Percentiles rank a stretch among this genome's conserved stretches.
These are phyloP conservation scores for Stylophora pistillata DNA, from an alignment of 64 coral and sea anemone species.

Conservation along the genomic window DNA sequence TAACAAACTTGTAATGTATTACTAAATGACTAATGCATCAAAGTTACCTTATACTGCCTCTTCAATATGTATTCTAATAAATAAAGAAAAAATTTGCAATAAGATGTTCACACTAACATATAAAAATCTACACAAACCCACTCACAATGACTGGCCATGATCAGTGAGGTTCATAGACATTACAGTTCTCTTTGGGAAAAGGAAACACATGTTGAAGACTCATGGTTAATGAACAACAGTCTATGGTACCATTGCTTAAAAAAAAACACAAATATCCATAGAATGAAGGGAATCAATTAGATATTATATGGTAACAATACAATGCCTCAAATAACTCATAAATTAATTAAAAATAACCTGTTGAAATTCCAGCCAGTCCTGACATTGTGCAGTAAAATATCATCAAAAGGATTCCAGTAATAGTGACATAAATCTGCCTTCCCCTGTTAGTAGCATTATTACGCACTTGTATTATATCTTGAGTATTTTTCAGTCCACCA, in stretches of 20 bases:
- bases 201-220: too few relatives aligned
- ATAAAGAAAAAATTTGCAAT: background rate
- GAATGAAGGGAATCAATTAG: too few relatives aligned
- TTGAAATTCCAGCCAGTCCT: constrained; percentile 83
- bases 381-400: constrained; percentile 86
- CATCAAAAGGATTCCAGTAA: constrained; percentile 68
- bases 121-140: too few relatives aligned
- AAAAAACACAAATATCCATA: too few relatives aligned
- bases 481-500: constrained; percentile 36
- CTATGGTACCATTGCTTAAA: too few relatives aligned
- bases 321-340: too few relatives aligned
- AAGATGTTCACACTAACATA: too few relatives aligned
- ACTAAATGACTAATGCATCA: background rate
- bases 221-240: too few relatives aligned
- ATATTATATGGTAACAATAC: too few relatives aligned
- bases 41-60: constrained; percentile 70
- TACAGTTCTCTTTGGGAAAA: too few relatives aligned
- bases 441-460: constrained; percentile 4
- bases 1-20: too few relatives aligned
- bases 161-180: background rate
- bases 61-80: constrained; percentile 86
- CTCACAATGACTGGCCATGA: background rate
- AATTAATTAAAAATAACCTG: constrained; percentile 44
- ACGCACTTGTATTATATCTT: constrained; percentile 36
- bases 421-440: constrained; percentile 68